Evolutionary conservation across 2,888 invertebrate genomes (phyloP).

Genomic region (Ochlodes sylvanus): DNA sequence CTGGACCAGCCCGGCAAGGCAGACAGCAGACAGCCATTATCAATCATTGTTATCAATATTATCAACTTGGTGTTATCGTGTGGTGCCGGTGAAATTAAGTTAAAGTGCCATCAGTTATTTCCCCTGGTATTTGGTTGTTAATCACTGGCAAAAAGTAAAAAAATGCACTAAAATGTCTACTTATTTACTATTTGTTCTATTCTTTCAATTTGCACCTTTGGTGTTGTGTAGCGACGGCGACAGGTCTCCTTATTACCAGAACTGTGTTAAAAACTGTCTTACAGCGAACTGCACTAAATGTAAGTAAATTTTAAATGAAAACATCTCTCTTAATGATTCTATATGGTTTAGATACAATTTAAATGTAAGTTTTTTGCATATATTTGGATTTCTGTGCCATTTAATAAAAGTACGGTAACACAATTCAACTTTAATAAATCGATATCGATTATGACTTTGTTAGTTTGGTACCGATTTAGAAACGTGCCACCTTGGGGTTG

Average conservation of each 20-base stretch:
- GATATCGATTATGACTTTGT: too few relatives aligned
- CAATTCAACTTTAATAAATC: too few relatives aligned
- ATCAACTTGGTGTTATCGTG: background rate
- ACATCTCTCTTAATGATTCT: background rate
- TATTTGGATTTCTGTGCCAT: too few relatives aligned
- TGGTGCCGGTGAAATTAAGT: background rate
- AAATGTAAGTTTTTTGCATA: too few relatives aligned
- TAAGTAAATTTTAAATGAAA: slow-evolving; percentile 67
- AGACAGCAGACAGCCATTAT: too few relatives aligned
- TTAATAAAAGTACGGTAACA: too few relatives aligned
- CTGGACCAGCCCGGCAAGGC: too few relatives aligned
- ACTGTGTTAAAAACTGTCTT: slow-evolving; percentile 79
- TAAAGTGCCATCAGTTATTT: background rate
- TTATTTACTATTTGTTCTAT: slow-evolving; percentile 11
- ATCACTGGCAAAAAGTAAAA: slow-evolving; percentile 1
- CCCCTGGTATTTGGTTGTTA: background rate
- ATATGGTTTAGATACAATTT: too few relatives aligned
- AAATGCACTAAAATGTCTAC: slow-evolving; percentile 24
- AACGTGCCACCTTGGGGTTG: too few relatives aligned
- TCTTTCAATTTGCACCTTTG: slow-evolving; percentile 36
- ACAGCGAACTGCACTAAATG: slow-evolving; percentile 80
- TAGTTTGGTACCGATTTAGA: too few relatives aligned
- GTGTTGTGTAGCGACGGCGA: slow-evolving; percentile 77
- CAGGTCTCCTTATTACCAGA: slow-evolving; percentile 82
- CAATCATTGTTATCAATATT: background rate